Base-by-base conservation (phyloP, 2,888 invertebrate species). In the Melipona bicolor region DNA sequence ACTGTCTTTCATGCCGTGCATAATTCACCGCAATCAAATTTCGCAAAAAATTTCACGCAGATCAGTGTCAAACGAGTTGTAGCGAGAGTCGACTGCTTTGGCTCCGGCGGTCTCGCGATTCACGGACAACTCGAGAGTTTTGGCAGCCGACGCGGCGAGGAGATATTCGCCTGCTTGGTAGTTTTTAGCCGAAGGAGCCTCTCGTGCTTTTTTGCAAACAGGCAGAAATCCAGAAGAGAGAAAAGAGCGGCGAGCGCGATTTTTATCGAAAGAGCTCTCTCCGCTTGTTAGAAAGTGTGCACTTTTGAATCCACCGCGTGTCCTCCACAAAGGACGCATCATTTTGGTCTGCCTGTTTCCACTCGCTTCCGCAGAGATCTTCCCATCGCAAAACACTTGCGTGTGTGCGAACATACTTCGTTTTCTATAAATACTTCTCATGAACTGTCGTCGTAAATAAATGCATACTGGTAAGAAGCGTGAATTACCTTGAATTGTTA, bases 61-160 rank as follows among this genome's bases (percentile, higher is more conserved):
- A 65, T 17, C 19, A 54, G 36, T 32, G 54, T 19, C 21, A 15
- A 64, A 36, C 52, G 50, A 27, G 68, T 49, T 27, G 32, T 4
- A 32, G 56, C 52, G 54, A 54, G 62, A 27, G 2, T 43, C 19
- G 27, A 56, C 9, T 24, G 32, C 19, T 6, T 21, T 13, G 49
- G n/a, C 27, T 24, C 3, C 27, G 27, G 36, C 0, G 36, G 36
- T 36, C 36, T 49, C 50, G 56, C 67, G 43, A 52, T 52, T 32
- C 78, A 21, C 68, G 24, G 62, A 77, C 67, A n/a, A 19, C 71
- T 81, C 69, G 74, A 74, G 77, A 77, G 70, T 77, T 81, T 77
- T 69, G 78, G 36, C 65, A 76, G 54, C 59, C 49, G 19, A 50
- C 69, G 15, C 4, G 61, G 69, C 68, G 64, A 4, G 27, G 54